phyloP scores from a whole-genome alignment of 1,140 invertebrate species.

The Rhagoletis pomonella region DNA sequence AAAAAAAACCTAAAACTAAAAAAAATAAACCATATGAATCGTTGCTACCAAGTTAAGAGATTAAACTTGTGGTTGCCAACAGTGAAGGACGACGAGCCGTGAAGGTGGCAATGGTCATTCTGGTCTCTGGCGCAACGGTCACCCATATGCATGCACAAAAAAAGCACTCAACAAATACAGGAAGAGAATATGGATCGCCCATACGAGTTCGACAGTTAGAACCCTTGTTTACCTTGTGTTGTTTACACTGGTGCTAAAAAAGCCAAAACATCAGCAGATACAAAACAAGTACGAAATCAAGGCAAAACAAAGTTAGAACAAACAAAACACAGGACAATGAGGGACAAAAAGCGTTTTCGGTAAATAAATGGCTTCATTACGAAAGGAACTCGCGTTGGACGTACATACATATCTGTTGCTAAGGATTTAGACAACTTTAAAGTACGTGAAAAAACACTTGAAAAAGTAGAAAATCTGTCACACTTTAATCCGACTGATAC shows the following conservation, averaged over 20 bases:
- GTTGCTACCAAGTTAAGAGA: conserved; percentile 42
- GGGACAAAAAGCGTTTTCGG: conserved; percentile 8
- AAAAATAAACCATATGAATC: background rate
- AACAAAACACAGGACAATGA: conserved; percentile 38
- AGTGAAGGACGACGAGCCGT: conserved; percentile 36
- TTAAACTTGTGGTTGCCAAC: conserved; percentile 32
- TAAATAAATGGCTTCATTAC: conserved; percentile 49
- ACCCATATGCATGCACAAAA: background rate
- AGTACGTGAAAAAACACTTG: background rate
- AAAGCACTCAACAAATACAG: background rate
- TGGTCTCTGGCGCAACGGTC: background rate
- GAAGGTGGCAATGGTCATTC: conserved; percentile 24
- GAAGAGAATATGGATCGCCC: conserved; percentile 36
- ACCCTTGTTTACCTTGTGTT: conserved; percentile 28
- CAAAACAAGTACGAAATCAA: background rate
- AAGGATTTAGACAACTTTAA: background rate
- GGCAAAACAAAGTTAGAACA: conserved; percentile 19
- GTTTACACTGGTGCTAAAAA: conserved; percentile 29
- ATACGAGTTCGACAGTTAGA: conserved; percentile 28
- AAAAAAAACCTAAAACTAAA: background rate
- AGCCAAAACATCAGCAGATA: background rate
- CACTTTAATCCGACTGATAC: conserved; percentile 26
- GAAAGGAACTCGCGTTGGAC: background rate
- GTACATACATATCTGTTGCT: background rate
- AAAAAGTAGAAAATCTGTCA: conserved; percentile 14